phyloP scores from a whole-genome alignment of 2,797 vertebrate genomes.

The Myotis vivesi region DNA sequence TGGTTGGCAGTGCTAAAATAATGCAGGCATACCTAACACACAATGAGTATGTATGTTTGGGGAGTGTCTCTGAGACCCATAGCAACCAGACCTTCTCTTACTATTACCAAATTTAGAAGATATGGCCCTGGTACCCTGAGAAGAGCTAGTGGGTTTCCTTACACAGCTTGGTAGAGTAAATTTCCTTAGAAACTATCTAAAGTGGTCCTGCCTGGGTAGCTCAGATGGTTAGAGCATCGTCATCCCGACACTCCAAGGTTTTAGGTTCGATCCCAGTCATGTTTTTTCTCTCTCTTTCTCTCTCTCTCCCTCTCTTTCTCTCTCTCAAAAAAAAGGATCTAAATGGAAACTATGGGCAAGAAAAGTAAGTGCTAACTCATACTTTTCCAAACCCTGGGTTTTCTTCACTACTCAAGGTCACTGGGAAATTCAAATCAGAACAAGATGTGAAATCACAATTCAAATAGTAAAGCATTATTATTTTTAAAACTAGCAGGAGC shows the following conservation, averaged over 20 bases:
- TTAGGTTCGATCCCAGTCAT: neutral
- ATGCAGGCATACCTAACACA: neutral
- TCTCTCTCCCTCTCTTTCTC: too few species aligned
- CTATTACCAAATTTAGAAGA: neutral
- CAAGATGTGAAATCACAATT: neutral
- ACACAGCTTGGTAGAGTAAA: neutral
- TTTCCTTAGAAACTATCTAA: neutral
- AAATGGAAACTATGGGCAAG: neutral
- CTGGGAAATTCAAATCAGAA: conserved; percentile 40
- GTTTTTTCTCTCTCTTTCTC: too few species aligned
- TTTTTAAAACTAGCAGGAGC: neutral
- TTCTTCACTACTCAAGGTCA: neutral
- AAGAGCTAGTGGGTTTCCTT: neutral
- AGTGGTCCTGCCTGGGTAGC: neutral
- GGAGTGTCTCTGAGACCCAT: neutral
- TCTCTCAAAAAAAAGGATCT: neutral
- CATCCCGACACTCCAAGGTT: neutral
- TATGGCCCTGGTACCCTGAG: neutral
- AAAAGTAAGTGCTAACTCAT: conserved; percentile 26
- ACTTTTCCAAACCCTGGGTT: neutral
- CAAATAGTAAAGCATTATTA: neutral
- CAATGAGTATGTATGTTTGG: neutral
- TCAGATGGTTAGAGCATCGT: neutral
- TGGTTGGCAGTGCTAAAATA: neutral
- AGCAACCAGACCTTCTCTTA: neutral